Conservation (phyloP, 2,888 invertebrate genomes). For the Gastracanthus pulcherrimus region DNA sequence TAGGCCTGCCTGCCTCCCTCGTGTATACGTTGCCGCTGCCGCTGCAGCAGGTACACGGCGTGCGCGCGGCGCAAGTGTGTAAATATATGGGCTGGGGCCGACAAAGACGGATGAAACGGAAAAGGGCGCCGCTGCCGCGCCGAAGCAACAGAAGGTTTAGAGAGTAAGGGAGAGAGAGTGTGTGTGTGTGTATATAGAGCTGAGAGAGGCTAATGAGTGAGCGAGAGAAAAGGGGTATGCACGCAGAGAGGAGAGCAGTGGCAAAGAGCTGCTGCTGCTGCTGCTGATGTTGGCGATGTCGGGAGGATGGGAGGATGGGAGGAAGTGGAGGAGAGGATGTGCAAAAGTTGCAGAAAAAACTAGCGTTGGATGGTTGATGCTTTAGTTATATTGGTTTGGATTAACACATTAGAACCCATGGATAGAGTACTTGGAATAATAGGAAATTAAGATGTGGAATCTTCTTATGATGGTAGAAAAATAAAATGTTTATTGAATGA, state of each 20-base stretch:
- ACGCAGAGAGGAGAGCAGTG: not conserved
- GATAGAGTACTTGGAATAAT: no score
- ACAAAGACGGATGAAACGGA: slow-evolving; percentile 6
- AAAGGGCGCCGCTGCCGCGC: slow-evolving; percentile 16
- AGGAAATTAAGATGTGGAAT: no score
- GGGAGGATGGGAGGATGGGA: no score
- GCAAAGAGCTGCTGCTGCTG: not conserved
- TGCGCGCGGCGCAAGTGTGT: not conserved
- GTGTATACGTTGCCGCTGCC: not conserved
- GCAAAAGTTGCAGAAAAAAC: not conserved
- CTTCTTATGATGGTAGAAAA: no score
- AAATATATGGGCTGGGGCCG: not conserved
- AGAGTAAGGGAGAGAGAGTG: not conserved
- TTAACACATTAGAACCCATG: no score
- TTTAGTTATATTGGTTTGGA: no score
- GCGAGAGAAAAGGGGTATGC: not conserved
- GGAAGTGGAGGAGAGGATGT: not conserved
- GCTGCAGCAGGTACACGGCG: slow-evolving; percentile 5
- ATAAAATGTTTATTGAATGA: no score
- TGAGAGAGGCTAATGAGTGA: slow-evolving; percentile 14
- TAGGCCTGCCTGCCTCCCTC: not conserved
- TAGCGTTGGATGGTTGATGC: no score
- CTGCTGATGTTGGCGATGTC: no score
- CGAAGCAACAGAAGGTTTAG: slow-evolving; percentile 9
- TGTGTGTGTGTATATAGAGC: not conserved